Base-by-base conservation (phyloP, 2,113 vertebrate species). In the Lophochroa leadbeateri region DNA sequence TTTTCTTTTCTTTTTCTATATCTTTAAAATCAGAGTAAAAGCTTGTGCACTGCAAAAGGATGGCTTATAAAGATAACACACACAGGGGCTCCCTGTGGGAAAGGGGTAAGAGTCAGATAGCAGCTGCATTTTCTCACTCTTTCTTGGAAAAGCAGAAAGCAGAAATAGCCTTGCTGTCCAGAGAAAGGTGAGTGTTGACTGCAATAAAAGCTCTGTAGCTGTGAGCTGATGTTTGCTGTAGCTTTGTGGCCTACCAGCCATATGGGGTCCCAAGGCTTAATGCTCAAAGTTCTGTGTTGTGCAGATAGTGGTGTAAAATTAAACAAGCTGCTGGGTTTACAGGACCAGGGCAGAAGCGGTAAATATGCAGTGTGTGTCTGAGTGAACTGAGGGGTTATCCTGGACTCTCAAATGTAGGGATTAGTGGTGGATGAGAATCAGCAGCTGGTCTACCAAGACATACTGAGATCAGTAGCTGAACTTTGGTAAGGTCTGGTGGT, bases 161-260 rank as follows among this genome's bases (percentile, higher is more conserved):
- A 91, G 84, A 82, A 94, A 85, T 55, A 94, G 69, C 68, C 31
- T 88, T 76, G 46, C 77, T 82, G 41, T 82, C 74, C 39, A 44
- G 82, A 91, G 89, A 85, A 87, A 86, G 50, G 80, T 52, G 71
- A 46, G 49, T 44, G 23, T 85, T 86, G 78, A 89, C 81, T 77
- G 71, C 80, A 94, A 29, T 90, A 60, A 93, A 94, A 92, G 52
- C 55, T 94, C 63, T 83, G 68, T 83, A 79, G 76, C 25, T 86
- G 35, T 82, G 65, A 94, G 55, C 33, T 95, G 76, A 24, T 86
- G 64, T 74, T 64, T 88, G 46, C 64, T 77, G 35, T 55, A 70
- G 21, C 20, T 28, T 75, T 3, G 0, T 63, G 55, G 61, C 50
- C 50, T 81, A 8, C 33, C 39, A 80, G n/a, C 68, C 23, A 24